phyloP scores from a whole-genome alignment of 2,888 invertebrate species.

The Nebria salina region DNA sequence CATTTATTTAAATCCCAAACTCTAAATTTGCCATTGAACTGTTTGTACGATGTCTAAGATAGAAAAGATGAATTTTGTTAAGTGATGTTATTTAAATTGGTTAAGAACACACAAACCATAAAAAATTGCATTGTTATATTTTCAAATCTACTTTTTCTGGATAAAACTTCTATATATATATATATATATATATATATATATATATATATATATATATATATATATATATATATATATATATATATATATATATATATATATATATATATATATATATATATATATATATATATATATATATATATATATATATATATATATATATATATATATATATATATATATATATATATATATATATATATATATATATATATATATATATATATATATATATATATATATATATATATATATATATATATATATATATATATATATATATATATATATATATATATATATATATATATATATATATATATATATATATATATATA shows the following conservation, averaged over 20 bases:
- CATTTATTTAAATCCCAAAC: too few species aligned
- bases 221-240: conserved; percentile 2
- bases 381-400: conserved; percentile 5
- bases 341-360: conserved; percentile 2
- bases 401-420: conserved; percentile 2
- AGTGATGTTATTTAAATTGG: too few species aligned
- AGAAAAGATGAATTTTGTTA: too few species aligned
- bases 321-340: conserved; percentile 5
- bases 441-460: conserved; percentile 5
- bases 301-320: conserved; percentile 7
- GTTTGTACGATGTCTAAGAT: too few species aligned
- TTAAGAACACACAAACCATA: too few species aligned
- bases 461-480: conserved; percentile 2
- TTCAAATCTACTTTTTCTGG: too few species aligned
- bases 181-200: conserved; percentile 7
- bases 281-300: conserved; percentile 2
- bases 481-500: conserved; percentile 7
- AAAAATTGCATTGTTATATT: too few species aligned
- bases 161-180: not conserved
- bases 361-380: conserved; percentile 7
- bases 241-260: conserved; percentile 7
- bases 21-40: too few species aligned
- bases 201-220: conserved; percentile 5
- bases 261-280: conserved; percentile 5
- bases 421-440: conserved; percentile 7